Percentiles rank a stretch among this genome's conserved stretches.
Conservation (phyloP, 2,113 vertebrate genomes). For the Cyprinodon brontotheroides region DNA sequence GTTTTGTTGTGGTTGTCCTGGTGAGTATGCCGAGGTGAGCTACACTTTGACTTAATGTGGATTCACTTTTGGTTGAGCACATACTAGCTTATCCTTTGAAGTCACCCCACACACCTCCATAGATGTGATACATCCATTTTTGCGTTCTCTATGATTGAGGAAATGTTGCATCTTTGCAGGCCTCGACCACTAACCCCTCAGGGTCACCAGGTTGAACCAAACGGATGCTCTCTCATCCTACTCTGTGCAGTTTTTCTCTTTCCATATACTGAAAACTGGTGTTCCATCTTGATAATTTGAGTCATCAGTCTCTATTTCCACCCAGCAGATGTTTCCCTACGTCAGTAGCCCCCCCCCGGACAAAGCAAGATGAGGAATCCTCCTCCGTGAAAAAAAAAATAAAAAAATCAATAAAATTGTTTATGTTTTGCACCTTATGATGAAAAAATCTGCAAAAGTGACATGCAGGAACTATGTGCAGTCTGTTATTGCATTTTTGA, state of each 20-base stretch:
- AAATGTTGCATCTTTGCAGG: conserved; percentile 2
- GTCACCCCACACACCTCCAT: conserved; percentile 17
- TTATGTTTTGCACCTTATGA: conserved; percentile 22
- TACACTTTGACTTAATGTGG: conserved; percentile 31
- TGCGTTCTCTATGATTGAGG: neutral
- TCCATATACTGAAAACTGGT: conserved; percentile 59
- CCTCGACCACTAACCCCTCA: neutral
- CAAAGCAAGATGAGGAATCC: conserved; percentile 73
- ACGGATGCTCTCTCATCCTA: conserved; percentile 43
- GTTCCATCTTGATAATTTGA: conserved; percentile 71
- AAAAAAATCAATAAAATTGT: conserved; percentile 26
- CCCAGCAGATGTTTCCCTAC: conserved; percentile 81
- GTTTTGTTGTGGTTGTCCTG: conserved; percentile 38
- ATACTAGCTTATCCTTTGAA: conserved; percentile 21
- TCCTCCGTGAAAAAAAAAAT: conserved; percentile 62
- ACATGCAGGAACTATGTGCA: conserved; percentile 46
- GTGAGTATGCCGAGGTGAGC: conserved; percentile 41
- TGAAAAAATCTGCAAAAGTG: conserved; percentile 23
- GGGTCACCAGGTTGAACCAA: conserved; percentile 26
- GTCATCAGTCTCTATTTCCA: conserved; percentile 82
- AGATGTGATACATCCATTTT: conserved; percentile 10
- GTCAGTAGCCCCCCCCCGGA: conserved; percentile 70
- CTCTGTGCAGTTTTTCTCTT: conserved; percentile 66
- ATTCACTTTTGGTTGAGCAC: conserved; percentile 7
- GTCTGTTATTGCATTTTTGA: conserved; percentile 54